These are phyloP conservation scores for Ypsolopha scabrella DNA, from an alignment of 2,888 invertebrate genomes.

Conservation along the genomic window DNA sequence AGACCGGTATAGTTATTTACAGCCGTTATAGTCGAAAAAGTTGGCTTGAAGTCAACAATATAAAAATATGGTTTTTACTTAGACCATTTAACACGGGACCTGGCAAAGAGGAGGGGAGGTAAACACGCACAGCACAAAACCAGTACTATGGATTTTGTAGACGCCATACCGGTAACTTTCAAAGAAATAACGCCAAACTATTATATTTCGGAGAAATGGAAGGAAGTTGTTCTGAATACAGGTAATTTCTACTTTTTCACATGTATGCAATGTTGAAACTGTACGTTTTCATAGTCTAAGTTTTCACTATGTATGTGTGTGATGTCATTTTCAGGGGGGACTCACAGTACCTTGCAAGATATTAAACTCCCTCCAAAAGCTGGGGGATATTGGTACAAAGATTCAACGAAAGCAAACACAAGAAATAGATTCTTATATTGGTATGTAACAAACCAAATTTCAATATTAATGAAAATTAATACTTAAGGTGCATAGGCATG, in stretches of 20 bases:
- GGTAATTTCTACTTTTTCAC: constrained; percentile 54
- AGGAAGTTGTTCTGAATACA: constrained; percentile 84
- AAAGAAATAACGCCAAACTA: constrained; percentile 86
- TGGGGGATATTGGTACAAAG: constrained; percentile 88
- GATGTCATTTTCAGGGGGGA: constrained; percentile 80
- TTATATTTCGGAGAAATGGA: constrained; percentile 82
- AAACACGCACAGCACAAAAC: too few relatives aligned
- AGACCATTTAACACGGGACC: too few relatives aligned
- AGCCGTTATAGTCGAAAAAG: too few relatives aligned
- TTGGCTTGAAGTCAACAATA: too few relatives aligned
- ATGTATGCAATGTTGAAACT: neutral
- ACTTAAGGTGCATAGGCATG: too few relatives aligned
- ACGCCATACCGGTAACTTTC: constrained; percentile 66
- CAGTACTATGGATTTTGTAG: constrained; percentile 46
- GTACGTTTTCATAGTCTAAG: neutral
- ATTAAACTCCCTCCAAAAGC: constrained; percentile 92
- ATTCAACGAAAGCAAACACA: constrained; percentile 74
- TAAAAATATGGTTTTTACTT: too few relatives aligned
- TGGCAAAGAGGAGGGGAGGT: too few relatives aligned
- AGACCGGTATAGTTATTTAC: too few relatives aligned
- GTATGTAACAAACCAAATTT: constrained; percentile 44
- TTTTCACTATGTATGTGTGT: neutral
- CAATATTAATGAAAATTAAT: neutral
- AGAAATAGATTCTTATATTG: constrained; percentile 93
- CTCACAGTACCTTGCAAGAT: constrained; percentile 93